These are phyloP conservation scores for Agrochola litura DNA, from an alignment of 2,888 invertebrate genomes.

Conservation along the genomic window DNA sequence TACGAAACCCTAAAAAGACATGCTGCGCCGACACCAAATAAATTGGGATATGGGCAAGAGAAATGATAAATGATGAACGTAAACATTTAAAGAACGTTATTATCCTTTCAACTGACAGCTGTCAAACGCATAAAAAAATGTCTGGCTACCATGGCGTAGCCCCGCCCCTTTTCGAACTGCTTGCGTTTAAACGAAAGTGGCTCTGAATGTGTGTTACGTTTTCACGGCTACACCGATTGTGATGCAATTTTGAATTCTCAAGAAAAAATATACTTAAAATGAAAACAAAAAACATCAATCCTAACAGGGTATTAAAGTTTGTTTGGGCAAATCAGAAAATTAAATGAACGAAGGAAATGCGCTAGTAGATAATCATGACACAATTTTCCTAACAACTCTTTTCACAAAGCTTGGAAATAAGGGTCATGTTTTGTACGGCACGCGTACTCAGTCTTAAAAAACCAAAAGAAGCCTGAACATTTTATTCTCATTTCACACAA, in stretches of 20 bases:
- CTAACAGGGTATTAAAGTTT: background rate
- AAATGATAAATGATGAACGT: background rate
- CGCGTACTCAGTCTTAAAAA: background rate
- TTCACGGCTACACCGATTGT: background rate
- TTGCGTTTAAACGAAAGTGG: background rate
- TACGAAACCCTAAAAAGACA: too few species aligned
- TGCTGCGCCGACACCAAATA: too few species aligned
- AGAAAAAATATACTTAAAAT: background rate
- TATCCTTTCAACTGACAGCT: too few species aligned
- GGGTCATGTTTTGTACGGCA: background rate
- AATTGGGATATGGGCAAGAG: too few species aligned
- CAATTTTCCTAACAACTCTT: background rate
- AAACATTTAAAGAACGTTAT: too few species aligned
- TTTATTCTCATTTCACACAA: constrained; percentile 1
- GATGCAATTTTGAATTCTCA: background rate
- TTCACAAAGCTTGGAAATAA: background rate
- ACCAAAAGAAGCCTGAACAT: constrained; percentile 5
- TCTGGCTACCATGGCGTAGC: too few species aligned
- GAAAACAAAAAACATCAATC: too few species aligned
- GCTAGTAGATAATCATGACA: background rate
- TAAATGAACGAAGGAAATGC: background rate
- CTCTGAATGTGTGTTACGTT: background rate
- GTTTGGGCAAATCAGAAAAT: background rate
- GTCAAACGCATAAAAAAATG: too few species aligned
- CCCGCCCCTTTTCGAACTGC: too few species aligned